Conservation (phyloP, 2,888 invertebrate genomes). For the Lepetodrilus schrolli region DNA sequence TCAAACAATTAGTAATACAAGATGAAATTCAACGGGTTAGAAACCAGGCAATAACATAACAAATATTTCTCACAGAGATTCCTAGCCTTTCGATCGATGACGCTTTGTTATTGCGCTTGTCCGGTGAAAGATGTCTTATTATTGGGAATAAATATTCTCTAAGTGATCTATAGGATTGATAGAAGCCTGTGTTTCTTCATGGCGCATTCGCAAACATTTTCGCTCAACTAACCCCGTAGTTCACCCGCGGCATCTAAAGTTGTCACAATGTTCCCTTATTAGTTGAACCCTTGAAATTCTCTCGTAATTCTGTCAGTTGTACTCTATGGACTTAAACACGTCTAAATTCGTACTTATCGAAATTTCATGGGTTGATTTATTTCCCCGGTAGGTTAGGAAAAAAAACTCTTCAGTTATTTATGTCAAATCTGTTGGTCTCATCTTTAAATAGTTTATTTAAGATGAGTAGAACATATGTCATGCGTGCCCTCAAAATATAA, state of each 20-base stretch:
- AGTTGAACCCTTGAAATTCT: background rate
- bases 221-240: background rate
- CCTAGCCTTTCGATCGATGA: background rate
- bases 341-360: background rate
- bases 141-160: constrained; percentile 9
- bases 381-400: too few relatives aligned
- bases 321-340: background rate
- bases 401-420: background rate
- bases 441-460: too few relatives aligned
- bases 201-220: background rate
- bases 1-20: constrained; percentile 27
- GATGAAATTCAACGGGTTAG: constrained; percentile 12
- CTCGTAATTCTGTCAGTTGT: background rate
- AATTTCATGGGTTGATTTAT: too few relatives aligned
- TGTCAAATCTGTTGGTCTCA: too few relatives aligned
- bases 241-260: background rate
- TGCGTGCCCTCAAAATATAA: too few relatives aligned
- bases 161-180: background rate
- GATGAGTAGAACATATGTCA: too few relatives aligned
- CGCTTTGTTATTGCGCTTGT: constrained; percentile 6
- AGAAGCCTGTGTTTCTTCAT: background rate
- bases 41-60: constrained; percentile 1
- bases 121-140: background rate
- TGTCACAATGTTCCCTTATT: background rate
- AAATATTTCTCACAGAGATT: background rate